Conservation (phyloP, 1,140 invertebrate species). For the Lerema accius region DNA sequence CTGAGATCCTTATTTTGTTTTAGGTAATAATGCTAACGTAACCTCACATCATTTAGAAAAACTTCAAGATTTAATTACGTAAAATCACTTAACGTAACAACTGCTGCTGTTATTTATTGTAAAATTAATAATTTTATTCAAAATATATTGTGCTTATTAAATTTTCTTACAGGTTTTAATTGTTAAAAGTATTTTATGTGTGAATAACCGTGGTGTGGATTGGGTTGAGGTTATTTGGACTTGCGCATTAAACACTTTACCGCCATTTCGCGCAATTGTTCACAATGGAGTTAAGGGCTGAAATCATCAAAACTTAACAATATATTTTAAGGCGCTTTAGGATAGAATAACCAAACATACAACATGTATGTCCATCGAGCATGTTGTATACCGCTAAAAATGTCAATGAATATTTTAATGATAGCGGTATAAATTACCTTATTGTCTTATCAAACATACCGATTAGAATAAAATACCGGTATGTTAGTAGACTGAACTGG, state of each 20-base stretch:
- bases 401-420: too few species aligned
- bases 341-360: too few species aligned
- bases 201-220: conserved; percentile 66
- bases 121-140: neutral
- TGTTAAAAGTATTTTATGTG: conserved; percentile 45
- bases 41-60: conserved; percentile 10
- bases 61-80: neutral
- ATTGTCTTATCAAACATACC: too few species aligned
- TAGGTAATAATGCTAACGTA: neutral
- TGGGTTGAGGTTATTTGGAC: conserved; percentile 75
- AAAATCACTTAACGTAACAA: neutral
- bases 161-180: conserved; percentile 9
- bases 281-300: neutral
- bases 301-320: too few species aligned
- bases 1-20: neutral
- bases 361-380: too few species aligned
- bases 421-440: too few species aligned
- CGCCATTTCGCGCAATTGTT: neutral
- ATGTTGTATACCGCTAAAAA: too few species aligned
- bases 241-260: conserved; percentile 59
- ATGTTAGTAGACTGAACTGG: too few species aligned
- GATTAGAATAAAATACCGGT: too few species aligned
- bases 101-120: neutral
- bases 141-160: conserved; percentile 29
- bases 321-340: too few species aligned